phyloP scores from a whole-genome alignment of 2,113 vertebrate species.

The Peromyscus maniculatus region DNA sequence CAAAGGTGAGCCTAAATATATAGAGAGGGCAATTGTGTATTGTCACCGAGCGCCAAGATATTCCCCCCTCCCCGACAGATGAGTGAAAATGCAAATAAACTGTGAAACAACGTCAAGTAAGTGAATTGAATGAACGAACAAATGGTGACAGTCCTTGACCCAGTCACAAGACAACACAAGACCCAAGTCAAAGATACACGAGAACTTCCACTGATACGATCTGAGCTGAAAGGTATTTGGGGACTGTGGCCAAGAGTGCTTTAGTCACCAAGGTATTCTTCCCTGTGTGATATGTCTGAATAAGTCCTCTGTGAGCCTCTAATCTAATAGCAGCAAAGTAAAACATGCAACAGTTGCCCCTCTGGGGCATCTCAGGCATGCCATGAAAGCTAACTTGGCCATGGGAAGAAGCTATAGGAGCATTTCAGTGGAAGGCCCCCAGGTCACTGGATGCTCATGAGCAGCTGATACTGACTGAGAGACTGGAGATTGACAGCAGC shows the following conservation, averaged over 20 bases:
- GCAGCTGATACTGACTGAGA: not conserved
- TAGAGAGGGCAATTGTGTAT: too few relatives aligned
- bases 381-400: not conserved
- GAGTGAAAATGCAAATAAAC: not conserved
- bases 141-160: not conserved
- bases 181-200: not conserved
- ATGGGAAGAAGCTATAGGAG: not conserved
- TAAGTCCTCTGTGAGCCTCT: not conserved
- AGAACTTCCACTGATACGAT: not conserved
- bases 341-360: not conserved
- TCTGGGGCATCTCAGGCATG: not conserved
- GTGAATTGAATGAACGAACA: not conserved
- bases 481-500: not conserved
- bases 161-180: not conserved
- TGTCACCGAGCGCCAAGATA: not conserved
- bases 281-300: not conserved
- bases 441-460: not conserved
- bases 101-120: not conserved
- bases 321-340: not conserved
- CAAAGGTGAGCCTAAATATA: not conserved
- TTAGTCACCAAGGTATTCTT: not conserved
- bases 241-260: not conserved
- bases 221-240: not conserved
- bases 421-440: not conserved
- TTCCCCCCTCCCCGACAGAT: not conserved